Base-by-base conservation (phyloP, 2,113 vertebrate genomes). In the Agapornis roseicollis region DNA sequence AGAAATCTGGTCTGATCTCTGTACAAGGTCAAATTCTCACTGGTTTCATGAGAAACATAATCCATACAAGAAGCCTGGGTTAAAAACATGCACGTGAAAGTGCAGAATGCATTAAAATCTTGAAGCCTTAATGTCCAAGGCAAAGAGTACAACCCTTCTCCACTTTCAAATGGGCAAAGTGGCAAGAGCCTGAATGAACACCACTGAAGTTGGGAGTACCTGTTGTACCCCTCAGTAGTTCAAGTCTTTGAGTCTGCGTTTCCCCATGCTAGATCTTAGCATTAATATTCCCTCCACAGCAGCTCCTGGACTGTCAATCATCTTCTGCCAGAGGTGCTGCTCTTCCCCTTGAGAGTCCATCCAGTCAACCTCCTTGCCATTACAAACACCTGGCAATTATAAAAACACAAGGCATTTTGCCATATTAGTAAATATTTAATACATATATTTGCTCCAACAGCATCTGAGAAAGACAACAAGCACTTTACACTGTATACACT, bases 301-400 rank as follows among this genome's bases (percentile, higher is more conserved):
- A 93, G 96, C 96, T 80, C 99, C 99, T 0, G 99, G 99, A 80
- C 98, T 99, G 93, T 99, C 98, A 12, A 98, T 98, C 99, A 99
- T 99, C 95, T 97, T 98, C 85, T 99, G 99, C 99, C 99, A 99
- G 69, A 99, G 97, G 44, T 94, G 97, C 94, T 98, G 99, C 65
- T 99, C 99, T 96, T 99, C 99, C 25, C 99, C 99, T 10, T 96
- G 98, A 16, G 99, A 98, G 97, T 99, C 99, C 98, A 99, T 99
- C 99, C 99, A 99, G 95, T 99, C 98, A 27, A 99, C 99, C 22
- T 98, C 98, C 55, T 99, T 99, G 55, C 99, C 99, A 46, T 99
- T 98, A 96, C 99, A 99, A 69, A 98, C 90, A 88, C 99, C 99
- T 99, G 95, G 23, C 29, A 95, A 95, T 88, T 47, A 46, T 6